phyloP scores from a whole-genome alignment of 1,140 invertebrate genomes.

The Pogonognathellus flavescens region DNA sequence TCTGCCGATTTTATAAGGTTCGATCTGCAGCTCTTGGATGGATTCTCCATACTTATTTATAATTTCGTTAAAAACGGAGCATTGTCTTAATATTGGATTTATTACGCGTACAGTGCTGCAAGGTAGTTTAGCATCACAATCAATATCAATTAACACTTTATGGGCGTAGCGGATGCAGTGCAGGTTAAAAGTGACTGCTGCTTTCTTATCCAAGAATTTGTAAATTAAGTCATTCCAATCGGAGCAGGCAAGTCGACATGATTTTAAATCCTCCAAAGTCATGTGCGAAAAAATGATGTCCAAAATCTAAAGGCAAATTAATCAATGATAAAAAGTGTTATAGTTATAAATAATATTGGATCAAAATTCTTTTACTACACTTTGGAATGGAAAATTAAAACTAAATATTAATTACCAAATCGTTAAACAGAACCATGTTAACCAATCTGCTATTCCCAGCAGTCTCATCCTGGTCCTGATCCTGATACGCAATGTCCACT shows the following conservation, averaged over 20 bases:
- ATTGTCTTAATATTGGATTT: neutral
- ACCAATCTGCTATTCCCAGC: too few species aligned
- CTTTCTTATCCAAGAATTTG: neutral
- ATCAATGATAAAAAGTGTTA: neutral
- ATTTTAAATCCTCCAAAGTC: neutral
- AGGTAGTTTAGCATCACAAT: neutral
- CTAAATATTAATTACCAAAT: too few species aligned
- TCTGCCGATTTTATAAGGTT: neutral
- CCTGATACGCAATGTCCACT: too few species aligned
- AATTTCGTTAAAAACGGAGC: neutral
- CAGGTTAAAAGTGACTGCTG: neutral
- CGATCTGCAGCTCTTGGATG: neutral
- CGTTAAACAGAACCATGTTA: too few species aligned
- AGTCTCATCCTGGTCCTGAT: too few species aligned
- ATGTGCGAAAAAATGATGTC: neutral
- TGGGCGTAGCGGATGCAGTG: neutral
- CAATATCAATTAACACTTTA: neutral
- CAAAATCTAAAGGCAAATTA: neutral
- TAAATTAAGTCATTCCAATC: neutral
- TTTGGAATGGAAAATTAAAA: too few species aligned
- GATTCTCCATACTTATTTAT: neutral
- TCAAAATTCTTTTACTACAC: too few species aligned
- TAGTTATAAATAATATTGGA: too few species aligned
- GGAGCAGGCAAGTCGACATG: neutral
- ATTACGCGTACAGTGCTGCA: neutral